Conservation (phyloP, 2,797 vertebrate species). For the Epinephelus coioides region DNA sequence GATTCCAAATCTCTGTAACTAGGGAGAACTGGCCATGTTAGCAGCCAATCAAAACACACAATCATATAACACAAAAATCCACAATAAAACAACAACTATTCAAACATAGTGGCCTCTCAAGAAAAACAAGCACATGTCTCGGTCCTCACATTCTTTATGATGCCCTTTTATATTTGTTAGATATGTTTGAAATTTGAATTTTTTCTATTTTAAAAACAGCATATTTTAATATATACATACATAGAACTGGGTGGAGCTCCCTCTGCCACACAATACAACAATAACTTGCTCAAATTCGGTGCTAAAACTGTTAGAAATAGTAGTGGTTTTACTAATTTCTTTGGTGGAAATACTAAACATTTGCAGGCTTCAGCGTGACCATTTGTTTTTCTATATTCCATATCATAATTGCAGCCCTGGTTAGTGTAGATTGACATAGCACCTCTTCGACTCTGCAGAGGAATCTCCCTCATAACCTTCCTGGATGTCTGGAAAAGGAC, state of each 20-base stretch:
- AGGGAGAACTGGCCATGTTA: no score
- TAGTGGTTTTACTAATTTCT: not conserved
- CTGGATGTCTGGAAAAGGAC: slow-evolving; percentile 56
- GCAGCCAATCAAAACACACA: no score
- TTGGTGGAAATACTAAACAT: not conserved
- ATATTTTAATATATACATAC: not conserved
- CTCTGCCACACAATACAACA: not conserved
- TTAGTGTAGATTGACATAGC: not conserved
- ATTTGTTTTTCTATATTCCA: not conserved
- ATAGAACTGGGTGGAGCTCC: not conserved
- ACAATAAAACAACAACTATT: no score
- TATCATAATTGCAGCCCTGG: not conserved
- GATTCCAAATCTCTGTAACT: no score
- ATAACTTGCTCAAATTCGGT: not conserved
- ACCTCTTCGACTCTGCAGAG: not conserved
- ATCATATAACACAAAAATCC: no score
- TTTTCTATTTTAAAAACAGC: not conserved
- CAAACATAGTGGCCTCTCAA: no score
- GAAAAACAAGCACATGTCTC: no score
- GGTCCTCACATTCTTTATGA: no score
- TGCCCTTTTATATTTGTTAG: no score
- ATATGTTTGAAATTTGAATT: no score
- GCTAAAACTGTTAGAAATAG: not conserved
- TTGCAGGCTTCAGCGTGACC: not conserved
- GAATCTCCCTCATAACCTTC: slow-evolving; percentile 51